phyloP scores from a whole-genome alignment of 37 sponge, comb jelly and placozoan species.

The Chondrilla cf. caribensis region DNA sequence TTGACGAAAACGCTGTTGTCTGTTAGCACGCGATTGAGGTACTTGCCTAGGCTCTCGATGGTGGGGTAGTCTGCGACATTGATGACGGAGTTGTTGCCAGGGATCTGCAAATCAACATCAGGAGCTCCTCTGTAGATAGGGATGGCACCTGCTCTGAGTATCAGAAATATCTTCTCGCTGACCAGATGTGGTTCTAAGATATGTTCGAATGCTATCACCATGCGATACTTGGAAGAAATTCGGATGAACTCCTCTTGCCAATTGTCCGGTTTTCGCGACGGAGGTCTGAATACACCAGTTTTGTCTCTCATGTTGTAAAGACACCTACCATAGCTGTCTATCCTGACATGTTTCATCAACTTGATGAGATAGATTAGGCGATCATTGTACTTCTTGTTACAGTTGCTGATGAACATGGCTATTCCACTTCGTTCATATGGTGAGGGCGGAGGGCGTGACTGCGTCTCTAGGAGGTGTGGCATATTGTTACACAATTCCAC shows the following conservation, averaged over 20 bases:
- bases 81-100: constrained; percentile 19
- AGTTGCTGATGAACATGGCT: constrained; percentile 27
- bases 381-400: constrained; percentile 25
- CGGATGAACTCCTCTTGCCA: constrained; percentile 16
- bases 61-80: constrained; percentile 9
- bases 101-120: background rate
- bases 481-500: background rate
- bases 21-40: constrained; percentile 1
- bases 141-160: constrained; percentile 6
- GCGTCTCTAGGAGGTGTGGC: background rate
- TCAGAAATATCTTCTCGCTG: constrained; percentile 19
- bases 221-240: background rate
- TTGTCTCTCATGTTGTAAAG: constrained; percentile 28
- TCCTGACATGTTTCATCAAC: constrained; percentile 19
- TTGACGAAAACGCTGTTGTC: background rate
- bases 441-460: background rate
- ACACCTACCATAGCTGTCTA: constrained; percentile 10
- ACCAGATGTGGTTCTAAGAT: background rate
- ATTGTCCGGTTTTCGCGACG: constrained; percentile 11
- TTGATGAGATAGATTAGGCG: constrained; percentile 11
- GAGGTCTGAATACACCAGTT: constrained; percentile 15
- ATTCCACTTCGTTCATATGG: constrained; percentile 3
- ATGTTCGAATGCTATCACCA: constrained; percentile 19
- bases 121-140: constrained; percentile 14
- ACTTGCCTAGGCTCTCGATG: constrained; percentile 1